Percentiles rank a stretch among this genome's conserved stretches.
These are phyloP conservation scores for Dascillus cervinus DNA, from an alignment of 2,888 invertebrate genomes.

Conservation along the genomic window DNA sequence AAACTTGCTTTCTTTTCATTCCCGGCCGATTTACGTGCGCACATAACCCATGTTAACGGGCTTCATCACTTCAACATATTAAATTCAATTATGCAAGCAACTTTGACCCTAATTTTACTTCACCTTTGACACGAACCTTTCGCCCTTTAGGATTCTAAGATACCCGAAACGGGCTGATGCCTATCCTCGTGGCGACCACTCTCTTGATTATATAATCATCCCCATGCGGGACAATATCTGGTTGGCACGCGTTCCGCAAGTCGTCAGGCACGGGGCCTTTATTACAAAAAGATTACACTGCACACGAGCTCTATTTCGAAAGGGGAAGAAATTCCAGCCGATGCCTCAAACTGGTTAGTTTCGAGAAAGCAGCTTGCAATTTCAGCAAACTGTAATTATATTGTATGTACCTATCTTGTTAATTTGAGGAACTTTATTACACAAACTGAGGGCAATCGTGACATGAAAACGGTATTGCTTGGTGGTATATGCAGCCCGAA, in stretches of 20 bases:
- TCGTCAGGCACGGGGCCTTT: background rate
- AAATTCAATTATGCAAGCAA: background rate
- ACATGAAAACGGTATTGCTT: too few relatives aligned
- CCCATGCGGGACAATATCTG: constrained; percentile 14
- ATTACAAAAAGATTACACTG: background rate
- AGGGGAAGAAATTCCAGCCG: too few relatives aligned
- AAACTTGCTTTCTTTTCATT: constrained; percentile 5
- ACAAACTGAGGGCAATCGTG: too few relatives aligned
- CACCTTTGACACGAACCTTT: constrained; percentile 13
- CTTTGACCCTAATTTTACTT: constrained; percentile 13
- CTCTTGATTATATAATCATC: constrained; percentile 13
- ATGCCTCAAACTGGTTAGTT: too few relatives aligned
- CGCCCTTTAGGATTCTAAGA: constrained; percentile 9
- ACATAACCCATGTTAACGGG: background rate
- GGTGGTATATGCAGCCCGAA: too few relatives aligned
- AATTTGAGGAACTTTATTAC: too few relatives aligned
- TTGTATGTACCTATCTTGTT: too few relatives aligned
- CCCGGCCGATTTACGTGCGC: too few relatives aligned
- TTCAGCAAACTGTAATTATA: too few relatives aligned
- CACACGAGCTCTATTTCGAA: too few relatives aligned
- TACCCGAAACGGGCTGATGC: constrained; percentile 13
- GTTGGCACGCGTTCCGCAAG: constrained; percentile 10
- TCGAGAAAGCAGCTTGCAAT: too few relatives aligned
- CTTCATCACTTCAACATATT: background rate
- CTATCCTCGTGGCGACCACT: constrained; percentile 13